These are phyloP conservation scores for Oeneis ivallda DNA, from an alignment of 2,888 invertebrate genomes.

Conservation along the genomic window DNA sequence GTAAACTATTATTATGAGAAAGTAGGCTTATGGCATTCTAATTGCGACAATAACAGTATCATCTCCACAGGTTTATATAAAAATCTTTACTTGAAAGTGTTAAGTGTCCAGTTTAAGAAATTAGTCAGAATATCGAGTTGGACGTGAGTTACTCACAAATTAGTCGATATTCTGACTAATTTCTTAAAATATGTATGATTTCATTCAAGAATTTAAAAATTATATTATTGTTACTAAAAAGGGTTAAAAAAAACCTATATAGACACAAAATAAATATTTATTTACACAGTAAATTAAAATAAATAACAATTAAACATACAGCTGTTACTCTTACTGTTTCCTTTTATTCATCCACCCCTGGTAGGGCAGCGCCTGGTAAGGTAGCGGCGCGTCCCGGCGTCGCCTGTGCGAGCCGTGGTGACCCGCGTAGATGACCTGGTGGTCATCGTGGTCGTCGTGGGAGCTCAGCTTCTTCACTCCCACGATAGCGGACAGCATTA, in stretches of 20 bases:
- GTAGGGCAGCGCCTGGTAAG: slow-evolving; percentile 71
- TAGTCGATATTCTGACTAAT: too few relatives aligned
- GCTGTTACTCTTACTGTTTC: slow-evolving; percentile 6
- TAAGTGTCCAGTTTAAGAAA: too few relatives aligned
- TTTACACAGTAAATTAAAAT: slow-evolving; percentile 40
- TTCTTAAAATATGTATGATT: too few relatives aligned
- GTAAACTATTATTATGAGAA: too few relatives aligned
- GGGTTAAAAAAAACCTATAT: background rate
- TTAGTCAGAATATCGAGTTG: too few relatives aligned
- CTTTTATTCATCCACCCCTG: slow-evolving; percentile 72
- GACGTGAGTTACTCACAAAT: too few relatives aligned
- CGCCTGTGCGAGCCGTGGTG: slow-evolving; percentile 83
- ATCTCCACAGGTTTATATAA: too few relatives aligned
- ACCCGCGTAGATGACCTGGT: slow-evolving; percentile 82
- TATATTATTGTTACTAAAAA: too few relatives aligned
- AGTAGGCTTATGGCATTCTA: too few relatives aligned
- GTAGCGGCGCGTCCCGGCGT: slow-evolving; percentile 54
- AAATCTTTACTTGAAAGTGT: too few relatives aligned
- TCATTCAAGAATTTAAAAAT: too few relatives aligned
- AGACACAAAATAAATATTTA: slow-evolving; percentile 36
- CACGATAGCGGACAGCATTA: slow-evolving; percentile 89
- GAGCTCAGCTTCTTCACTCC: slow-evolving; percentile 79
- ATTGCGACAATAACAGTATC: too few relatives aligned
- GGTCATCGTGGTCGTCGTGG: slow-evolving; percentile 82
- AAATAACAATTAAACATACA: slow-evolving; percentile 23